Evolutionary conservation across 2,888 invertebrate genomes (phyloP).

Genomic region (Callyntrura sp.): DNA sequence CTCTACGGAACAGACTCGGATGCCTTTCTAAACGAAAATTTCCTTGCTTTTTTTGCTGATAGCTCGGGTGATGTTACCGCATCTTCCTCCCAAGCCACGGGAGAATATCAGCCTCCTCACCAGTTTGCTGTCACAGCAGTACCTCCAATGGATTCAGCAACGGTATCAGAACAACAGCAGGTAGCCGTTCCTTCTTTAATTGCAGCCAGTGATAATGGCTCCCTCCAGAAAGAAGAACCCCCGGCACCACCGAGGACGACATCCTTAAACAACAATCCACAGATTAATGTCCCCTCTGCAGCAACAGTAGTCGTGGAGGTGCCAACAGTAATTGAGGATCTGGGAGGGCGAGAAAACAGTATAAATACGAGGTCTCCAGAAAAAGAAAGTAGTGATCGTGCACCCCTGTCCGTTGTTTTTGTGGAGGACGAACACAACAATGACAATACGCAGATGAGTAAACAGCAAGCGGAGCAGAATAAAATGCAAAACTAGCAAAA

Average conservation of each 20-base stretch:
- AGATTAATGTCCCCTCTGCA: not conserved
- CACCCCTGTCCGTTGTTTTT: not conserved
- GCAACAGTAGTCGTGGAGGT: not conserved
- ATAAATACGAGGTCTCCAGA: not conserved
- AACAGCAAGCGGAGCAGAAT: not conserved
- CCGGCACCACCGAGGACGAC: too few relatives aligned
- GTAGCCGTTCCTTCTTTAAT: not conserved
- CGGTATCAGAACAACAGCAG: not conserved
- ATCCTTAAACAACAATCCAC: too few relatives aligned
- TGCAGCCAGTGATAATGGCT: not conserved
- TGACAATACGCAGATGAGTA: not conserved
- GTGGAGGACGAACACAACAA: conserved; percentile 8
- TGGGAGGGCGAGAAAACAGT: not conserved
- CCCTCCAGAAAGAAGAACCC: not conserved
- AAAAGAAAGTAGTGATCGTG: not conserved
- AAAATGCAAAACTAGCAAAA: too few relatives aligned
- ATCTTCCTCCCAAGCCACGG: conserved; percentile 1
- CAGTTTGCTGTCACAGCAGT: not conserved
- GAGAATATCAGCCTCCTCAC: not conserved
- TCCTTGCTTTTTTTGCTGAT: conserved; percentile 42
- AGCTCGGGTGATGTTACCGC: conserved; percentile 59
- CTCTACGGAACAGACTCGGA: conserved; percentile 67
- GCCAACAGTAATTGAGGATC: too few relatives aligned
- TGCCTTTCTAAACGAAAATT: conserved; percentile 56
- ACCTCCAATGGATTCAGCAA: not conserved